A percentile compares a stretch with the other conserved stretches of the same genome.
phyloP scores from a whole-genome alignment of 2,888 invertebrate genomes.

The Drosophila algonquin region DNA sequence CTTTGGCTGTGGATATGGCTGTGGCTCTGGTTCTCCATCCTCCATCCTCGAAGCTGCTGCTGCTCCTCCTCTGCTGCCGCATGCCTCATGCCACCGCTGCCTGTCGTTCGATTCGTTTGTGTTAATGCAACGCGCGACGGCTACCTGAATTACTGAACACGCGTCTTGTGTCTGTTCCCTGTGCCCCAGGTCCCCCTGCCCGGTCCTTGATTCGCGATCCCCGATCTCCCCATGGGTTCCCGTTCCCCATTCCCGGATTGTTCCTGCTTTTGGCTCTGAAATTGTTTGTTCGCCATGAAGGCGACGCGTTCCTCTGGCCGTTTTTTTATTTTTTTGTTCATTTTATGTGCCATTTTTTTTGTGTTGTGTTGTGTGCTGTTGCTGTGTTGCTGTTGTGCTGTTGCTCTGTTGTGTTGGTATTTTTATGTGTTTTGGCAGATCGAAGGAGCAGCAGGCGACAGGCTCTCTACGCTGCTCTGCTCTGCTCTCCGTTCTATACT shows the following conservation, averaged over 20 bases:
- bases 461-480: constrained; percentile 8
- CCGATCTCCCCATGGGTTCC: too few relatives aligned
- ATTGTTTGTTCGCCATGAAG: constrained; percentile 77
- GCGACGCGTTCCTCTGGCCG: constrained; percentile 66
- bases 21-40: constrained; percentile 26
- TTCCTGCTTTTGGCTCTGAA: constrained; percentile 62
- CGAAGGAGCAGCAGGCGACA: constrained; percentile 30
- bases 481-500: constrained; percentile 4
- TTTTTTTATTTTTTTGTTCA: constrained; percentile 43
- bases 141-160: constrained; percentile 84
- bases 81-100: constrained; percentile 11
- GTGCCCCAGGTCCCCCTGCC: constrained; percentile 20
- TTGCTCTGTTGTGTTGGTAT: constrained; percentile 57
- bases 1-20: constrained; percentile 22
- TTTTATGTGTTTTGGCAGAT: constrained; percentile 72
- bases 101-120: constrained; percentile 76
- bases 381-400: constrained; percentile 24
- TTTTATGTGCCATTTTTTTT: constrained; percentile 66
- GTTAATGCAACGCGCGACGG: constrained; percentile 83
- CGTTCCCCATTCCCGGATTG: neutral
- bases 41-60: constrained; percentile 9
- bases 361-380: constrained; percentile 22
- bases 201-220: neutral
- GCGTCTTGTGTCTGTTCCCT: constrained; percentile 80
- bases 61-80: constrained; percentile 18